Percentiles rank a stretch among this genome's conserved stretches.
Evolutionary conservation across 2,797 vertebrate genomes (phyloP).

Genomic region (Netta rufina): DNA sequence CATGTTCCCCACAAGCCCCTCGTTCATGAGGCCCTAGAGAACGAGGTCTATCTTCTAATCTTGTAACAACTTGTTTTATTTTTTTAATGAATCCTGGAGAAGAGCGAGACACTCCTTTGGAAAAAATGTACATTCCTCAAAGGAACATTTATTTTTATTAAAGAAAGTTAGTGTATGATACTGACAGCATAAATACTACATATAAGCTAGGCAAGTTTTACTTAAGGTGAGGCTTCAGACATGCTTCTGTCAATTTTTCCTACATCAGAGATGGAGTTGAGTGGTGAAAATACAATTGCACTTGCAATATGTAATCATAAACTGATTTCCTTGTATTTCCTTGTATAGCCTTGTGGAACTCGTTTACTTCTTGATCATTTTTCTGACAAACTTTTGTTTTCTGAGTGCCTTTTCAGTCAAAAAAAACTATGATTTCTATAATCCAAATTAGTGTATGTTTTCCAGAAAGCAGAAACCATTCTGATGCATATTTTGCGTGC

Average conservation of each 20-base stretch:
- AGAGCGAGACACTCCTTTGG: not conserved
- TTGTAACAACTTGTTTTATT: not conserved
- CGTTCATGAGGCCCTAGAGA: no score
- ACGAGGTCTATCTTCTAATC: no score
- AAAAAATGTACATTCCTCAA: not conserved
- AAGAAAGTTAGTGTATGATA: not conserved
- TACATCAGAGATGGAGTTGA: not conserved
- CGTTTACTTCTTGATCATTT: not conserved
- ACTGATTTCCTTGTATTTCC: rapidly evolving
- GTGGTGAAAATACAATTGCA: not conserved
- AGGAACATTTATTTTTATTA: not conserved
- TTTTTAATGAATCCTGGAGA: not conserved
- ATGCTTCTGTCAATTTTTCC: not conserved
- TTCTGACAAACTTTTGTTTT: not conserved
- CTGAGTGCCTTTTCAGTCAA: not conserved
- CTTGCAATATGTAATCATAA: not conserved
- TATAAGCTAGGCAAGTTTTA: not conserved
- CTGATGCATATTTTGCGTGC: not conserved
- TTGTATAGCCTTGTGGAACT: not conserved
- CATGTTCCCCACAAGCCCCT: no score
- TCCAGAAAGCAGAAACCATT: not conserved
- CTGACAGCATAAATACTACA: not conserved
- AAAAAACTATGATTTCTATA: not conserved
- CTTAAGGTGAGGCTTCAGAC: not conserved
- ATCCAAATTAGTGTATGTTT: not conserved